A percentile compares a stretch with the other conserved stretches of the same genome.
Evolutionary conservation across 2,797 vertebrate species (phyloP).

Genomic region (Loris lydekkerianus): DNA sequence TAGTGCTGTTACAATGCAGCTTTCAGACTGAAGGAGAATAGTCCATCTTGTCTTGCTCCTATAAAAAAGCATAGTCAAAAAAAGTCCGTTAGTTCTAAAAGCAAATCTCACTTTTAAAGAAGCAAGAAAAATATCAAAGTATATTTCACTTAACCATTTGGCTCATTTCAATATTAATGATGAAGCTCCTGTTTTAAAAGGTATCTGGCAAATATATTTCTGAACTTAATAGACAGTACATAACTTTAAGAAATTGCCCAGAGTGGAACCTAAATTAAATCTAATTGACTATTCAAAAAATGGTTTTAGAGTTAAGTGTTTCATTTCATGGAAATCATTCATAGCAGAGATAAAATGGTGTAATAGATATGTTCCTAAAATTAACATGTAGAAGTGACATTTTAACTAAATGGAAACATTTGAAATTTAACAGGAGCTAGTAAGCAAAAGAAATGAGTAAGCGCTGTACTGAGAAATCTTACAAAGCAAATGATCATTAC

Average conservation of each 20-base stretch:
- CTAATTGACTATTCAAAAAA: slow-evolving; percentile 35
- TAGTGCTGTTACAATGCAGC: slow-evolving; percentile 75
- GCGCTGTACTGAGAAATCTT: background rate
- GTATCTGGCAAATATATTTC: background rate
- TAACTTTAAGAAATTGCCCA: background rate
- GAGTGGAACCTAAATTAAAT: background rate
- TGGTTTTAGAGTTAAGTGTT: background rate
- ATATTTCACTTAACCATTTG: slow-evolving; percentile 9
- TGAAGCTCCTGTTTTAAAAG: slow-evolving; percentile 25
- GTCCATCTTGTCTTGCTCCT: slow-evolving; percentile 84
- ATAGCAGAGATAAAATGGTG: slow-evolving; percentile 2
- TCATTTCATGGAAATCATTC: slow-evolving; percentile 7
- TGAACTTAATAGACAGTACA: background rate
- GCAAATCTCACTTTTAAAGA: slow-evolving; percentile 23
- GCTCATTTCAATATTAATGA: slow-evolving; percentile 1
- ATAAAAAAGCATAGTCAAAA: slow-evolving; percentile 74
- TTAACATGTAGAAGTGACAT: background rate
- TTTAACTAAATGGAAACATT: slow-evolving; percentile 54
- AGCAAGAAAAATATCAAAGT: slow-evolving; percentile 24
- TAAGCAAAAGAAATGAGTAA: slow-evolving; percentile 19
- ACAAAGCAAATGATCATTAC: background rate
- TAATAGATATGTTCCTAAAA: background rate
- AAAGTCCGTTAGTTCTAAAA: slow-evolving; percentile 66
- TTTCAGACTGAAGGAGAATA: slow-evolving; percentile 79
- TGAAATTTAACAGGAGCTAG: slow-evolving; percentile 29